Base-by-base conservation (phyloP, 2,113 vertebrate species). In the Arvicanthis niloticus region DNA sequence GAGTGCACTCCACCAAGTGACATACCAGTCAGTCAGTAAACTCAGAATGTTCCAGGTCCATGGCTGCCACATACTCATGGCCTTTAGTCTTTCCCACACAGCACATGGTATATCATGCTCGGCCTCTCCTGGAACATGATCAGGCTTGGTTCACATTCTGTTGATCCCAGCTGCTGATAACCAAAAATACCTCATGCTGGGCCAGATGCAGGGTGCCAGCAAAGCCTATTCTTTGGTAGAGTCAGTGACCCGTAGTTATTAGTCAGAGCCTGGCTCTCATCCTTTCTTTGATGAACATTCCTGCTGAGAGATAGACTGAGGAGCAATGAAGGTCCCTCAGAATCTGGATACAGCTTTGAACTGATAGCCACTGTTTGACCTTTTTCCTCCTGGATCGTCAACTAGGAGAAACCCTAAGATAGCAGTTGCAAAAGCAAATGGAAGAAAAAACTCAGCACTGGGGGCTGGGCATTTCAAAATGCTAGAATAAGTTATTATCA, bases 1-100 rank as follows among this genome's bases (percentile, higher is more conserved):
- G 93, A 0, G 98, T 98, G 91, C 98, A 99, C 75, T 99, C 99
- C 56, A 98, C 98, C 86, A 99, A 99, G 2, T 99, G 99, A 95
- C 98, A 99, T 40, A 99, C 98, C 92, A 99, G 98, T 88, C 99
- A 99, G 93, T 99, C 99, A 15, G 99, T 97, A 4, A 98, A 98
- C 0, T 98, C 99, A 51, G 97, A 98, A 93, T 97, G 98, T 75
- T 99, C 97, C 78, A 99, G 70, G 16, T 99, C 62, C 88, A 37
- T 48, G 42, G 29, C 15, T 34, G 45, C 16, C 17, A 37, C 29
- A 17, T 10, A 65, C 29, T 48, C 19, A 8, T 37, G 26, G 62
- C 51, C 29, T 67, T 62, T 31, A 65, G n/a, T 15, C n/a, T 45
- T 65, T 16, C 60, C 58, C 82, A 65, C 7, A 19, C 16, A 67